Evolutionary conservation across 2,888 invertebrate species (phyloP), one percentile per base, ranked within the genome.

Genomic region (Scelioninae gen. 1): DNA sequence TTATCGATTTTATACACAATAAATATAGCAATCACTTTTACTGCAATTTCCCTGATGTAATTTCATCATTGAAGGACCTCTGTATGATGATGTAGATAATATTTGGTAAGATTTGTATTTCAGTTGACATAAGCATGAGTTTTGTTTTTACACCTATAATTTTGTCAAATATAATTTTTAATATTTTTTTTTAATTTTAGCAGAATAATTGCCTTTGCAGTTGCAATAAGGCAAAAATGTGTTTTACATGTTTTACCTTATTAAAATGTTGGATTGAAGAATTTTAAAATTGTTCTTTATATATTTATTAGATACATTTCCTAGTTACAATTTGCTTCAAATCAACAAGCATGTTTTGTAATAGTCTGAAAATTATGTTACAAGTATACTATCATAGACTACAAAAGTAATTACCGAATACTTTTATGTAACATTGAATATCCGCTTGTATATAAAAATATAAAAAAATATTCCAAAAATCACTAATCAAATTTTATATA

Each of bases 21-120:
- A 56, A 47, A 43, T 56, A 55, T 56, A 56, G 56, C 23, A 13
- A 47, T 56, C 56, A 55, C 68, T 47, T 66, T 66, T 55, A 29
- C 68, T 68, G 55, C 55, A 55, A 29, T 55, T 69, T 56, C 31
- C 31, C 47, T 69, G 56, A 58, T 69, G 56, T 55, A 55, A 47
- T 58, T 47, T 65, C 51, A n/a, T n/a, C 49, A 38, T n/a, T 29
- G 13, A 13, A 29, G 66, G 51, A 66, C 53, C 40, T 53, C 5
- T 23, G 29, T 23, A 11, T n/a, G 29, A 40, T 38, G 13, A 38
- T 66, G 40, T 13, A 40, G 40, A 53, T 10, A 40, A 53, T 29
- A n/a, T 43, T 66, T 53, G 51, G 29, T 49, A 9, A 66, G 40
- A 40, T 11, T 9, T 49, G 29, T 13, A 29, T 49, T 23, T 7